Evolutionary conservation across 2,888 invertebrate species (phyloP), one percentile per base, ranked within the genome.

Genomic region (Xylocampa areola): DNA sequence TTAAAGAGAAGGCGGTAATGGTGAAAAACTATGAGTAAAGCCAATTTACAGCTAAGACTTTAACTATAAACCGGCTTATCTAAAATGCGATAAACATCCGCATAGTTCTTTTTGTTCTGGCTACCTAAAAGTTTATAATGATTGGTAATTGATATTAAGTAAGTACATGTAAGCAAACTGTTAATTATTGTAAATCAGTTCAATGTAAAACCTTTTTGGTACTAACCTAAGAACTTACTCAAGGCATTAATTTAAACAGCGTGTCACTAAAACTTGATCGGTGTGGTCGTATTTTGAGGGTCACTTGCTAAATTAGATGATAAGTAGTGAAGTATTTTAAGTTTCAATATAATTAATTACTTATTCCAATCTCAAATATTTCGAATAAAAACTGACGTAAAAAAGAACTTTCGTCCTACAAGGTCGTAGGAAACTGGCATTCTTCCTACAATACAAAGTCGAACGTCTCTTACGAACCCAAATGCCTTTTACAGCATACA

Each of bases 401-500:
- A 64, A 69, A 59, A 3, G 21, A 32, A 14, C 33, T 49, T 29
- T 6, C 66, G n/a, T n/a, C 49, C 8, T 55, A 54, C 35, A 54
- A 59, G 58, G 39, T 39, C 27, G 16, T 37, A 44, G 45, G 19
- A 29, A 19, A 41, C 35, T 30, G 33, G 36, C 43, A 57, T 65
- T 60, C 53, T 61, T 53, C n/a, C 17, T 8, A 36, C 45, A 17
- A 60, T 30, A 41, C 68, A 51, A 51, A 63, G 54, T 65, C 70
- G 59, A 43, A 60, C 47, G 32, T 33, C 50, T 61, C 48, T 61
- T 53, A 55, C 48, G 60, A 54, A 40, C 67, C 55, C 55, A 44
- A 55, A 32, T 39, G 37, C 70, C 64, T 39, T 71, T 54, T 68
- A 60, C 44, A 72, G 68, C 60, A 51, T 10, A 45, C 40, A 61